Evolutionary conservation across 2,797 vertebrate genomes (phyloP), one percentile per base, ranked within the genome.

Genomic region (Vireo griseus): DNA sequence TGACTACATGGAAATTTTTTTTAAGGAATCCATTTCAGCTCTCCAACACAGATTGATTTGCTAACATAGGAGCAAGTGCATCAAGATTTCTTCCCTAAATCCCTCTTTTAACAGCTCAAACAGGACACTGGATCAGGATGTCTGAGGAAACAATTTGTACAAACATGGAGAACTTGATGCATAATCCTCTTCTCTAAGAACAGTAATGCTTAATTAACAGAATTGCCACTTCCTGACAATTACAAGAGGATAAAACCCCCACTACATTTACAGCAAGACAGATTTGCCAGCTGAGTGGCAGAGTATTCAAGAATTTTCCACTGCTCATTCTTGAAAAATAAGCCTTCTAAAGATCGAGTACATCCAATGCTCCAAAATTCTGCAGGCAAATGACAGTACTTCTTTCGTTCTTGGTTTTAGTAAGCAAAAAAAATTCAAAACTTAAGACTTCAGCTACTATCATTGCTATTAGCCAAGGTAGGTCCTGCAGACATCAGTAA

Each of bases 191-290:
- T 48, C 91, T 59, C 21, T 47, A 79, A 79, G 57, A 94, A 58
- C 54, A 92, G 87, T 67, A 76, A 92, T 42, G 85, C 79, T 94
- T 94, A 80, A 97, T 97, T 96, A 96, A 93, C 66, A 93, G 87
- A 94, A 88, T 8, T 90, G 78, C 67, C 11, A 51, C 89, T 96
- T 95, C 92, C 87, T 92, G 93, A 95, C 91, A 92, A 91, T 84
- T 91, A 90, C 47, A 61, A 76, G 90, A 67, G 57, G 79, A 94
- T 88, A 59, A 94, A 90, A 90, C 59, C 22, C 3, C 13, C 76
- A 75, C 66, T 10, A 91, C 76, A 94, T 83, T 52, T 91, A 69
- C 29, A 92, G 73, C 81, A 86, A 90, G 77, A 88, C 59, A 85
- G 50, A 93, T 83, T n/a, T 78, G 55, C 85, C 86, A 78, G 76